Base-by-base conservation (phyloP, 2,797 vertebrate genomes). In the Meriones psammophilus region DNA sequence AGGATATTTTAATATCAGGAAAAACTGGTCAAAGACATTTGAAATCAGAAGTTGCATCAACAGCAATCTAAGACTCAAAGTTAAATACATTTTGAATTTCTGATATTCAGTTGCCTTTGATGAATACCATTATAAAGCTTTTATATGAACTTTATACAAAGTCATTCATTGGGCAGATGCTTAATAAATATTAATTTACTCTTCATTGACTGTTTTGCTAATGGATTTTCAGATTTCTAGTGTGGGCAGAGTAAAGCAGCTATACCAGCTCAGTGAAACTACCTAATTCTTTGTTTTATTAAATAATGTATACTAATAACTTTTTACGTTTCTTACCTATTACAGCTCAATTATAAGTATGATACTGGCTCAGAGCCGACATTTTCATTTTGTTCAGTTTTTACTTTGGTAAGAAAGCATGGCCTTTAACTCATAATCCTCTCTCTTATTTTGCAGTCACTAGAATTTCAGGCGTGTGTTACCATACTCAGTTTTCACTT, bases 151-250 rank as follows among this genome's bases (percentile, higher is more conserved):
- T 24, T 76, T 90, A 88, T 77, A 68, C 26, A n/a, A 58, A 94
- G 46, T 58, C 56, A 92, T 88, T 33, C 1, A 87, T 62, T 26
- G 13, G 76, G 54, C 28, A 90, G 30, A 84, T 85, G 89, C 54
- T 91, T 89, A 96, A 81, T 87, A 94, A 89, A 95, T 86, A 62
- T 88, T 89, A 84, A 95, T 91, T 92, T 71, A 93, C 56, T 88
- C 4, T 66, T 88, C 20, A 77, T 78, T 92, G 69, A 62, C 39
- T 30, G 36, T 76, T 91, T 68, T 89, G 20, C 80, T 76, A 88
- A 93, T 90, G 68, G 84, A 50, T 83, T 97, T 98, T 96, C 92
- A 94, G 93, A 88, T 87, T 91, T 93, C 90, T 96, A 95, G 85
- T 78, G 90, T 88, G 24, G 76, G 60, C 78, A 94, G 79, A 81